Base-by-base conservation (phyloP, 2,888 invertebrate species). In the Leptogaster cylindrica region DNA sequence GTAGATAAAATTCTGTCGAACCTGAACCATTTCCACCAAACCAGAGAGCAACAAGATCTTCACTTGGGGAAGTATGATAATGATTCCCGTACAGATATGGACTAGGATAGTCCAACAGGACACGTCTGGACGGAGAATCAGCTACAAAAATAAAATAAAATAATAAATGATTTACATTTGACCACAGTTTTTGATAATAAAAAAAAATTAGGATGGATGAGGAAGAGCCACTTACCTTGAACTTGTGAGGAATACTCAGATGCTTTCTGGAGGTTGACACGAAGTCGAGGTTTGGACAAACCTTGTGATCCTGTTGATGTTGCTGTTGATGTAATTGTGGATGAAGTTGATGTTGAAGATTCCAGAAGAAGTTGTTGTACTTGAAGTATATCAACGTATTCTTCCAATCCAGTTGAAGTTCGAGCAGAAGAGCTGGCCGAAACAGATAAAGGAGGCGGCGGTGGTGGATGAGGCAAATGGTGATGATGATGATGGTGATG, bases 331-430 rank as follows among this genome's bases (percentile, higher is more conserved):
- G 66, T 72, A 73, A 31, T 72, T 39, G 75, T 71, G 20, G 76
- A 74, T 44, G 77, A 66, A 33, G 76, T 75, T 50, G 75, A 75
- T 25, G 77, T 73, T 8, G 81, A 77, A 12, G 79, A 78, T 73
- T 86, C 87, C 79, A 90, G 83, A 74, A 90, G 83, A 74, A 90
- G 82, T 79, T 90, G 87, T 76, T 90, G 90, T 79, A 91, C 91
- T 79, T 91, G 91, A 67, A 91, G 86, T 75, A 91, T 91, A 82
- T 92, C 92, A 79, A 92, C 91, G 82, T 90, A 92, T 82, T 92
- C 92, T 82, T 89, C 89, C 48, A 83, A 76, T 73, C 81, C 79
- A 8, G 50, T 31, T 18, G 55, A 65, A 7, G 72, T 44, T 4
- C 66, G 27, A 6, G 67, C 41, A 2, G 63, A 65, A 16, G 36